phyloP scores from a whole-genome alignment of 1,140 invertebrate species.

The Bradysia coprophila region DNA sequence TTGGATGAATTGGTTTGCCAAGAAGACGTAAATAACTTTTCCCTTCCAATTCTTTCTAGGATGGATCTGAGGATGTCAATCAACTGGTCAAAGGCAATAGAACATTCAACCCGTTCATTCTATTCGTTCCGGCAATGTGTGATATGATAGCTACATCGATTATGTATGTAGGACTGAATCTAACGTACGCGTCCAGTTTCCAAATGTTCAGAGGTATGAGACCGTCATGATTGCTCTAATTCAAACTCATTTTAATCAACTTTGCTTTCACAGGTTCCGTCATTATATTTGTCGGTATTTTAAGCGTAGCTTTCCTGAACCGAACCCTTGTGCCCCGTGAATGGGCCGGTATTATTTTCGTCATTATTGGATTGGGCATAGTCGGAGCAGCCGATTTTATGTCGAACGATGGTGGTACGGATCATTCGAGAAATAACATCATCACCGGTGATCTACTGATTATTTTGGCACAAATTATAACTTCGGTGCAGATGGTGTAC shows the following conservation, averaged over 20 bases:
- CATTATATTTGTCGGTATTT: conserved; percentile 81
- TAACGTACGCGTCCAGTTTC: conserved; percentile 88
- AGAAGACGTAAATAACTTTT: no score
- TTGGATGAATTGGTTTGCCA: no score
- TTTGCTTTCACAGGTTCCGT: conserved; percentile 45
- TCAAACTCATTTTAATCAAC: conserved; percentile 1
- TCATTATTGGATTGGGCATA: conserved; percentile 61
- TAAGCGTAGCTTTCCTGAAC: conserved; percentile 76
- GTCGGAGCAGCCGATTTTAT: conserved; percentile 67
- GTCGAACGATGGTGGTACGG: conserved; percentile 20
- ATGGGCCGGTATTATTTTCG: conserved; percentile 69
- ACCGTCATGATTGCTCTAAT: background rate
- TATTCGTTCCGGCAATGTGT: conserved; percentile 68
- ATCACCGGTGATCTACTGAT: conserved; percentile 86
- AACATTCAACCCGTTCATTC: conserved; percentile 60
- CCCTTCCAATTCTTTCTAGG: conserved; percentile 25
- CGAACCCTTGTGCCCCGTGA: conserved; percentile 44
- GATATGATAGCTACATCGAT: conserved; percentile 58
- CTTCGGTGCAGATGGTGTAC: conserved; percentile 82
- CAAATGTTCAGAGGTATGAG: conserved; percentile 81
- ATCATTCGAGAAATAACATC: conserved; percentile 50
- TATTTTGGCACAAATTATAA: conserved; percentile 76
- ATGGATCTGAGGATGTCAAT: conserved; percentile 32
- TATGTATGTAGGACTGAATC: conserved; percentile 78
- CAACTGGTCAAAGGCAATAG: conserved; percentile 42